Conservation (phyloP, 2,888 invertebrate genomes). For the Strigamia maritima region DNA sequence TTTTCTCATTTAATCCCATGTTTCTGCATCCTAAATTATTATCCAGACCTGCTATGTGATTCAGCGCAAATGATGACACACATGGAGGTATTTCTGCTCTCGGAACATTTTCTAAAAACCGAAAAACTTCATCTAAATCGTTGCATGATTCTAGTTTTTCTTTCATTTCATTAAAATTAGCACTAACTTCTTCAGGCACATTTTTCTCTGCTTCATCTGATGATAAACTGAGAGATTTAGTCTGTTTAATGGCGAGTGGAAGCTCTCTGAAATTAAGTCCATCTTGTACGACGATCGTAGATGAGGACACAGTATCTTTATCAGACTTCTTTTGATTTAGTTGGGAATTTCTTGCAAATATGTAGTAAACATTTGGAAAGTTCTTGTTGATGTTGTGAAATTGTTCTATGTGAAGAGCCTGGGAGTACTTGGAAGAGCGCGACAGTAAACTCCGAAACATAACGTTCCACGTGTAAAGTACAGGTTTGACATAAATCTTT, state of each 20-base stretch:
- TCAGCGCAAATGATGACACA: conserved; percentile 55
- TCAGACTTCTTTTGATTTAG: background rate
- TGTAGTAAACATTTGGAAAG: background rate
- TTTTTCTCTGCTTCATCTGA: background rate
- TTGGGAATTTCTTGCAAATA: background rate
- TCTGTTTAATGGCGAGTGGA: conserved; percentile 60
- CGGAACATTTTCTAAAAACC: conserved; percentile 55
- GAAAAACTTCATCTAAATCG: conserved; percentile 51
- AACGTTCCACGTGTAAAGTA: too few species aligned
- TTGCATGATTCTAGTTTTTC: conserved; percentile 45
- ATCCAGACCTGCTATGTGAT: conserved; percentile 55
- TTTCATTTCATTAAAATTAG: background rate
- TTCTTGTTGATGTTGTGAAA: background rate
- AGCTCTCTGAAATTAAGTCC: conserved; percentile 66
- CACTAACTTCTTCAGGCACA: conserved; percentile 17
- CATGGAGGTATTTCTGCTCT: conserved; percentile 55
- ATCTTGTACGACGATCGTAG: conserved; percentile 64
- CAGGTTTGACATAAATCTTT: too few species aligned
- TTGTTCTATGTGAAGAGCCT: too few species aligned
- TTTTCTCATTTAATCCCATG: conserved; percentile 38
- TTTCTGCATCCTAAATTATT: conserved; percentile 50
- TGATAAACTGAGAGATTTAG: background rate
- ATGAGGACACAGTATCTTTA: conserved; percentile 48
- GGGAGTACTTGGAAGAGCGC: too few species aligned
- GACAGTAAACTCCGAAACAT: too few species aligned